phyloP scores from a whole-genome alignment of 2,113 vertebrate genomes.

The Microcebus lehilahytsara region DNA sequence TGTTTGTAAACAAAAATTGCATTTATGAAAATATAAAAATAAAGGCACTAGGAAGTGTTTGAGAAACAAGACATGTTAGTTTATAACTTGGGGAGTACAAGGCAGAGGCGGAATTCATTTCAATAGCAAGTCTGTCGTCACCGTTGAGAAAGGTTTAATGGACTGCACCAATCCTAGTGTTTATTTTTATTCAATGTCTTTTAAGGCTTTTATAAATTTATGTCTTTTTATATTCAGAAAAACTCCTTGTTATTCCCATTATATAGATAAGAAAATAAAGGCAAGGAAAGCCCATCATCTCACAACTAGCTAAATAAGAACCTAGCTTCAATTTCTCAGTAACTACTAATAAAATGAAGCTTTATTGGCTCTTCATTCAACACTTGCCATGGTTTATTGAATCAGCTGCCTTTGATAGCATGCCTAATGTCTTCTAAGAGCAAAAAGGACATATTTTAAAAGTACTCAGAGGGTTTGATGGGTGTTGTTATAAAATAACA shows the following conservation, averaged over 20 bases:
- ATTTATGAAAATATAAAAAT: not conserved
- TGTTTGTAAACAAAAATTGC: not conserved
- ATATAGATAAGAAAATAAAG: not conserved
- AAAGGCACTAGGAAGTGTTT: not conserved
- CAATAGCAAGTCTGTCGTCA: not conserved
- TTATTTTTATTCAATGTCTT: not conserved
- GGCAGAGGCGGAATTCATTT: not conserved
- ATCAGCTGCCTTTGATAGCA: not conserved
- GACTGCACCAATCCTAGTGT: not conserved
- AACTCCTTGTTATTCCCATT: not conserved
- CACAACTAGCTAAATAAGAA: not conserved
- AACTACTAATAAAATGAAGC: not conserved
- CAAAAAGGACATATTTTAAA: not conserved
- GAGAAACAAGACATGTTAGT: not conserved
- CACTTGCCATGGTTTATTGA: not conserved
- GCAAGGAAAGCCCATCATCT: not conserved
- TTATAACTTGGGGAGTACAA: not conserved
- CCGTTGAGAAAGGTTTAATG: not conserved
- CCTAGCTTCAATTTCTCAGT: not conserved
- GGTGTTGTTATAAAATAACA: slow-evolving; percentile 55
- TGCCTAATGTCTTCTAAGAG: not conserved
- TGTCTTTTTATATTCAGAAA: not conserved
- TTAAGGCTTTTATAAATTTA: not conserved
- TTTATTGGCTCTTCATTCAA: not conserved
- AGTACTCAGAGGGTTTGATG: not conserved